Evolutionary conservation across 2,797 vertebrate genomes (phyloP), one percentile per base, ranked within the genome.

Genomic region (Morelia viridis): DNA sequence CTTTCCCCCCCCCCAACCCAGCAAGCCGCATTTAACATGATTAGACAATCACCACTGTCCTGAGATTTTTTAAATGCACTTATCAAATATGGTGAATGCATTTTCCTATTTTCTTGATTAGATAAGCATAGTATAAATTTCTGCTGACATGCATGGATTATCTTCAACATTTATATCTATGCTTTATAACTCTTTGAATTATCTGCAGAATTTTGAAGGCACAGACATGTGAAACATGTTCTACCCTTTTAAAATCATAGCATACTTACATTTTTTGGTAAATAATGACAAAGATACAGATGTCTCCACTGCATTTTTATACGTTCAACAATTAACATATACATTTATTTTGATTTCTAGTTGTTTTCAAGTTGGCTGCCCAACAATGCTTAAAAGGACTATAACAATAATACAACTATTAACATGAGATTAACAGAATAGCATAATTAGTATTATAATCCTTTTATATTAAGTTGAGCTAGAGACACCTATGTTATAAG

Each of bases 71-170:
- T 71, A 71, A 65, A 71, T 2, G 0, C 31, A 71, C 1, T 71
- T 71, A 6, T 35, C 68, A 19, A 31, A 71, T 8, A 71, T 91
- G 94, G 46, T 57, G 89, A 90, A 64, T 94, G 13, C 3, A 46
- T 84, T 85, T 90, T 87, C 87, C 94, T 90, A 88, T 71, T 71
- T 91, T 17, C 26, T 8, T 93, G 91, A 86, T 0, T 0, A 91
- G 62, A 11, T 64, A 84, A 12, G 68, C 28, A 83, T 80, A 71
- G 62, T 93, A 60, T 85, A 53, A 84, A 94, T 94, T 93, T 92
- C 91, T 91, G 65, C 68, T 93, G n/a, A n/a, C 64, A 17, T 53
- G 71, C 91, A 62, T 89, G 57, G 87, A 60, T n/a, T 5, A 0
- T 46, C 64, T 93, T 89, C 91, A 31, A 0, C 0, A 93, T 88